A percentile compares a stretch with the other conserved stretches of the same genome.
Evolutionary conservation across 2,888 invertebrate genomes (phyloP).

Genomic region (Onchidella celtica): DNA sequence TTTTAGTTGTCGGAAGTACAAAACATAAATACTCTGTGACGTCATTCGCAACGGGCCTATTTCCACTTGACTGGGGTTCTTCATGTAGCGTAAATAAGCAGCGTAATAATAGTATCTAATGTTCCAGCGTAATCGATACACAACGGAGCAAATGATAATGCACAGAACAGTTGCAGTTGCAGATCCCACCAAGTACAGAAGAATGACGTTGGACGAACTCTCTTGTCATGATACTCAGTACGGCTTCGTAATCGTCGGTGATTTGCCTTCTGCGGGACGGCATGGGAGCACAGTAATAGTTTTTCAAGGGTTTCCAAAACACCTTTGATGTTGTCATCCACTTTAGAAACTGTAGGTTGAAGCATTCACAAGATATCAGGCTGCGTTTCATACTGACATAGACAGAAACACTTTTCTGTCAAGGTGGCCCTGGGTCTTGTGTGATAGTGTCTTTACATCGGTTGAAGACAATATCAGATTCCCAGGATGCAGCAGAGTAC

Average conservation of each 20-base stretch:
- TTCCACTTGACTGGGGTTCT: not conserved
- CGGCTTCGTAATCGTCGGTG: not conserved
- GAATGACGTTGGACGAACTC: not conserved
- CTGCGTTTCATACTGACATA: conserved; percentile 16
- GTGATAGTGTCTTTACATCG: conserved; percentile 8
- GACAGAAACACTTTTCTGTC: conserved; percentile 12
- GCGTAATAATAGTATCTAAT: conserved; percentile 34
- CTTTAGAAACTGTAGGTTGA: conserved; percentile 38
- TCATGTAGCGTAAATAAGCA: not conserved
- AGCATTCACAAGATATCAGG: conserved; percentile 40
- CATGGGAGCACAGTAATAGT: conserved; percentile 3
- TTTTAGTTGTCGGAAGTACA: no score
- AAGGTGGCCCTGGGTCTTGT: conserved; percentile 17
- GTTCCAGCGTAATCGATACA: conserved; percentile 36
- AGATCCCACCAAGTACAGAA: not conserved
- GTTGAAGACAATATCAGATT: conserved; percentile 13
- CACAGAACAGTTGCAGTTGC: not conserved
- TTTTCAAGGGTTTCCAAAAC: not conserved
- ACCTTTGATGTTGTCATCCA: conserved; percentile 43
- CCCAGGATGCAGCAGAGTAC: conserved; percentile 18
- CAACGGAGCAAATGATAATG: not conserved
- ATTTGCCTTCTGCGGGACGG: not conserved
- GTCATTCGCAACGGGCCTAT: no score
- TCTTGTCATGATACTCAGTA: not conserved
- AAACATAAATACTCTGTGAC: no score